Base-by-base conservation (phyloP, 2,797 vertebrate genomes). In the Halcyon leucocephala region DNA sequence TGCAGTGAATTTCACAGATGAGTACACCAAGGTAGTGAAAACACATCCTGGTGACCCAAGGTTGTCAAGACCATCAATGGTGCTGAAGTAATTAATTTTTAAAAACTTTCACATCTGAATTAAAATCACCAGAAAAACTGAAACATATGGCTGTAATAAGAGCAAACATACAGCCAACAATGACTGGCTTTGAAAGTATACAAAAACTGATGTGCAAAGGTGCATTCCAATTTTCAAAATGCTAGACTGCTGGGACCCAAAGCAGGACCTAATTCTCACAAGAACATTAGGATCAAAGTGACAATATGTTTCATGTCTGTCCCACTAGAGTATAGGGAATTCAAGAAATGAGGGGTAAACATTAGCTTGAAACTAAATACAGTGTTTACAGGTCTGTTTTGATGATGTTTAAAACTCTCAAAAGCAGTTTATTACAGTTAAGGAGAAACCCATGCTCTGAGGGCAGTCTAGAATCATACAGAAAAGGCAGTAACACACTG, bases 371-470 rank as follows among this genome's bases (percentile, higher is more conserved):
- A 86, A 92, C 5, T 22, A 82, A 72, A 18, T 15, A 48, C 7
- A 49, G 48, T 7, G 18, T 55, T 83, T 76, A 79, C 7, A 5
- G 66, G 44, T 82, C 44, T 89, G 26, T 39, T 89, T 49, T 33
- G 61, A 82, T 71, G 51, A 71, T 11, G 37, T 61, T 80, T 90
- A 87, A 44, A 81, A 61, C 28, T 70, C 77, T 52, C 41, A 60
- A 67, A 86, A 92, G 29, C 24, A 58, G 39, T 86, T 90, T 89
- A 73, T 64, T 78, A 67, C 33, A 70, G 33, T 61, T 61, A 77
- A 88, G 60, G 35, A 86, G 67, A 82, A 90, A 60, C 3, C 62
- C 81, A 35, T 69, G 37, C 25, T 82, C 54, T 42, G 42, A 94
- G 37, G 46, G 55, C 37, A 94, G 74, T 26, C 22, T 39, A 76